Conservation (phyloP, 2,797 vertebrate genomes). For the Paratrypauchen microcephalus region DNA sequence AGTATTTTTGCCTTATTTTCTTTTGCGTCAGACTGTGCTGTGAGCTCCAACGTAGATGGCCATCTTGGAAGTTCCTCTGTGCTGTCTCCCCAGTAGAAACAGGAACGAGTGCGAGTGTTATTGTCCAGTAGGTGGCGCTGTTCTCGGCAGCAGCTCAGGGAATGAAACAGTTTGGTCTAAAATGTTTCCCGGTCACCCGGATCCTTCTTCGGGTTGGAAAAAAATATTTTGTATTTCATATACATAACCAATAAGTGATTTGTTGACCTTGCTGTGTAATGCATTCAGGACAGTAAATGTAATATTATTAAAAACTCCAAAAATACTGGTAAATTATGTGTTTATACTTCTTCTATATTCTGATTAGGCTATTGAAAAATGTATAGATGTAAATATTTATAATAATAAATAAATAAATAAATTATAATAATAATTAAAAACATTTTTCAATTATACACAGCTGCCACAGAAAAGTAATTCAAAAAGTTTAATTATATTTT, state of each 20-base stretch:
- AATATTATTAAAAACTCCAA: background rate
- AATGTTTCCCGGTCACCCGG: background rate
- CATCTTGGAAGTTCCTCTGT: conserved; percentile 28
- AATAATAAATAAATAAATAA: no score
- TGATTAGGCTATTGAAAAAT: background rate
- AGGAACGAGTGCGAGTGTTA: conserved; percentile 1
- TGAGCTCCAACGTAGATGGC: conserved; percentile 33
- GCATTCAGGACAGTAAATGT: background rate
- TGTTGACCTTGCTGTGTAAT: background rate
- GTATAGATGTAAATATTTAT: no score
- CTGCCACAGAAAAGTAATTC: no score
- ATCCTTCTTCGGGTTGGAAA: background rate
- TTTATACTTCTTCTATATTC: no score
- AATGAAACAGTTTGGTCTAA: conserved; percentile 55
- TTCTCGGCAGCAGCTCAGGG: conserved; percentile 73
- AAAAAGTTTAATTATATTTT: no score
- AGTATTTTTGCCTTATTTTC: conserved; percentile 70
- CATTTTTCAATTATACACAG: no score
- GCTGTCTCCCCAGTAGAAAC: conserved; percentile 37
- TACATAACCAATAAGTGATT: background rate
- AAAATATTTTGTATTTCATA: background rate
- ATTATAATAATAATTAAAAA: no score
- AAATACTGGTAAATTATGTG: background rate
- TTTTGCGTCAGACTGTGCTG: conserved; percentile 51
- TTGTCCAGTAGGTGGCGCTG: conserved; percentile 35